phyloP scores from a whole-genome alignment of 2,113 vertebrate species.

The Aythya baeri region DNA sequence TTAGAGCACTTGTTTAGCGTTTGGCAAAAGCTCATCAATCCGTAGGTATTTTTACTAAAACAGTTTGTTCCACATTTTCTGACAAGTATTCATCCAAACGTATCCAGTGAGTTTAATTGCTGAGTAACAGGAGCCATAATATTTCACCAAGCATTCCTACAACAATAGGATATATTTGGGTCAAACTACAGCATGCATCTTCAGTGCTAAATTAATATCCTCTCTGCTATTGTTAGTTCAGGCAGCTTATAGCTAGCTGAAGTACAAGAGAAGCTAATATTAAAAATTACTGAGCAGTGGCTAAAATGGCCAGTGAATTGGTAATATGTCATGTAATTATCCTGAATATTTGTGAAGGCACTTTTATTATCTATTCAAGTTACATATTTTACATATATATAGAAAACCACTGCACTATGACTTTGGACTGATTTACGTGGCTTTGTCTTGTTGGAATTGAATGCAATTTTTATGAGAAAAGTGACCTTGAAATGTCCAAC shows the following conservation, averaged over 20 bases:
- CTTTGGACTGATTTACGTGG: background rate
- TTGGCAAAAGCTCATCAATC: background rate
- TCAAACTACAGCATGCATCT: background rate
- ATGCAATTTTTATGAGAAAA: slow-evolving; percentile 17
- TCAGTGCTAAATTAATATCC: slow-evolving; percentile 40
- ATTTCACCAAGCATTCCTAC: background rate
- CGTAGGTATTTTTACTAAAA: slow-evolving; percentile 14
- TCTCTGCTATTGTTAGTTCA: slow-evolving; percentile 25
- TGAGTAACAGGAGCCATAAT: background rate
- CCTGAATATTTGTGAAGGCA: background rate
- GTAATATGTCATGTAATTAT: background rate
- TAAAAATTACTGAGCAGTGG: slow-evolving; percentile 19
- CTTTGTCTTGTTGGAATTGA: background rate
- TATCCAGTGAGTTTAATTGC: background rate
- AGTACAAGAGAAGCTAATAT: slow-evolving; percentile 7
- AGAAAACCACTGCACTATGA: background rate
- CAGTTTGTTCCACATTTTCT: background rate
- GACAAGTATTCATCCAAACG: background rate
- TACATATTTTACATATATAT: background rate
- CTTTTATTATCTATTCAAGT: background rate
- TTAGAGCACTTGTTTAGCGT: background rate
- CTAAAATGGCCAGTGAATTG: background rate
- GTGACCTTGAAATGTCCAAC: background rate
- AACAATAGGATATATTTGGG: slow-evolving; percentile 18
- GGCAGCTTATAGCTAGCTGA: background rate